Base-by-base conservation (phyloP, 2,888 invertebrate genomes). In the Troides aeacus region DNA sequence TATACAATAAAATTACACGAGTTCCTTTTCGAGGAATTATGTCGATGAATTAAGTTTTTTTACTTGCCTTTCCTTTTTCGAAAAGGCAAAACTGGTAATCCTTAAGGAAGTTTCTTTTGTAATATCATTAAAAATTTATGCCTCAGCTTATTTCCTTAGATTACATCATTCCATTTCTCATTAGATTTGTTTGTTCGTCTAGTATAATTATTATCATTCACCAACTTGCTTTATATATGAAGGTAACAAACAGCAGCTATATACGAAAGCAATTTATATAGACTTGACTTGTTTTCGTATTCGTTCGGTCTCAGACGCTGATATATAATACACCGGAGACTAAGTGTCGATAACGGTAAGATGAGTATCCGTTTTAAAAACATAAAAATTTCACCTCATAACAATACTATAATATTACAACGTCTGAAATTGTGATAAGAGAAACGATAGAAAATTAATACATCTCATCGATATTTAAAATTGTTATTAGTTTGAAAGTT, bases 1-100 rank as follows among this genome's bases (percentile, higher is more conserved):
- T 59, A 21, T 21, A 23, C 66, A 66, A 66, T 61, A 66, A 50
- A 66, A 66, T 66, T 56, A 66, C 66, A 61, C 53, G 10, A 60
- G 53, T 61, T 66, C 66, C 53, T 46, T 66, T 66, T 21, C 61
- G 60, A 66, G 21, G 36, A 60, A 66, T 50, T 60, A 66, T 60
- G 50, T 53, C 59, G 18, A 66, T 66, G 46, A 66, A n/a, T 24
- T 66, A 30, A 59, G 21, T 21, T 21, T 30, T 66, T 39, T 46
- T 65, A 23, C 64, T 66, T 66, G 61, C 53, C 23, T 23, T 66
- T 66, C 61, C 39, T 60, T 61, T 66, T 6, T 21, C 36, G 10
- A 17, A 39, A 46, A n/a, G 4, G 21, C 61, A 15, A 12, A 46
- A 60, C 61, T 53, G n/a, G 66, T 60, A 59, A 24, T 65, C 30